Evolutionary conservation across 2,888 invertebrate species (phyloP).

Genomic region (Epirrhoe alternata): DNA sequence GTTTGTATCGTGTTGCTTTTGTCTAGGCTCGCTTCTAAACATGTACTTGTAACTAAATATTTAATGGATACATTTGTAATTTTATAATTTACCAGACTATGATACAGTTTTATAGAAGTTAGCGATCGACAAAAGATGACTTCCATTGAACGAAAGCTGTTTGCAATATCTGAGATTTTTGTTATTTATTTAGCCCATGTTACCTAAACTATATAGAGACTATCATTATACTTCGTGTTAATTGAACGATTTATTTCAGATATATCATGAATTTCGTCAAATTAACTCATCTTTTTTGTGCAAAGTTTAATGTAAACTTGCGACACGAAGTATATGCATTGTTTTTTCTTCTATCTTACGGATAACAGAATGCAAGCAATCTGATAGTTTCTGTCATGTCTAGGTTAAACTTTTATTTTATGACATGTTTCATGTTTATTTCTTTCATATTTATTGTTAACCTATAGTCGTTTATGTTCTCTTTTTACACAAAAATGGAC

Average conservation of each 20-base stretch:
- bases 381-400: background rate
- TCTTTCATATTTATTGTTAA: constrained; percentile 20
- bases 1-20: constrained; percentile 31
- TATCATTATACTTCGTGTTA: background rate
- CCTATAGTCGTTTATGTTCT: constrained; percentile 25
- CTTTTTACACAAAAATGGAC: constrained; percentile 44
- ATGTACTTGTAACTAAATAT: constrained; percentile 11
- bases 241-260: background rate
- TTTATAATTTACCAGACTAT: constrained; percentile 29
- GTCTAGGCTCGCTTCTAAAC: constrained; percentile 25
- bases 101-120: constrained; percentile 19
- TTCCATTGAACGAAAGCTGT: constrained; percentile 24
- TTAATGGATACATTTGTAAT: constrained; percentile 29
- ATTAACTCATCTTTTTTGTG: too few species aligned
- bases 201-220: constrained; percentile 20
- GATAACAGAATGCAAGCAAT: constrained; percentile 8
- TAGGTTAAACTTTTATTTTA: constrained; percentile 20
- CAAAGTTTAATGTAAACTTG: background rate
- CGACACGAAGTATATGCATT: background rate
- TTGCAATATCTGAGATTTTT: constrained; percentile 34
- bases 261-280: background rate
- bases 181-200: constrained; percentile 36
- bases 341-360: constrained; percentile 6
- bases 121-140: constrained; percentile 21
- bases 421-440: constrained; percentile 26